Evolutionary conservation across 2,888 invertebrate species (phyloP).

Genomic region (Ganaspis brasiliensis): DNA sequence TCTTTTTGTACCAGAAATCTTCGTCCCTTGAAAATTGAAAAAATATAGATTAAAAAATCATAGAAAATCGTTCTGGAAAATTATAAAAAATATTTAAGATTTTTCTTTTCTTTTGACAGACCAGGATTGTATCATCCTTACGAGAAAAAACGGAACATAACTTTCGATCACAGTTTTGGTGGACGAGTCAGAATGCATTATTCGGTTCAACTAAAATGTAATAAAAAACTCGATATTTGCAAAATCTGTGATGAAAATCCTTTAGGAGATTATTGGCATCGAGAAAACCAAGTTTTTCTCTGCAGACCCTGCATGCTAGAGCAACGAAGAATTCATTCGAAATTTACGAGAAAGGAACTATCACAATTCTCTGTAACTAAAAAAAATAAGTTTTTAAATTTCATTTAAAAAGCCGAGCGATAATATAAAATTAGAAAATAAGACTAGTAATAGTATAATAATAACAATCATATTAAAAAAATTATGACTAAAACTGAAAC

Average conservation of each 20-base stretch:
- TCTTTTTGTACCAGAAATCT: background rate
- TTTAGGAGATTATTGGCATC: constrained; percentile 82
- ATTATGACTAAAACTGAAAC: background rate
- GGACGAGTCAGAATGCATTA: constrained; percentile 78
- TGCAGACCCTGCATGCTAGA: constrained; percentile 80
- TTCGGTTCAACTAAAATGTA: constrained; percentile 80
- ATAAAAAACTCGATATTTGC: constrained; percentile 78
- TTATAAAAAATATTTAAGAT: no score
- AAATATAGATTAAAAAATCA: no score
- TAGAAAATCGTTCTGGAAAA: no score
- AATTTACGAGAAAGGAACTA: constrained; percentile 66
- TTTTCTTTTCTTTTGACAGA: constrained; percentile 65
- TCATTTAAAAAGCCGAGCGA: background rate
- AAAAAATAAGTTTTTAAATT: constrained; percentile 35
- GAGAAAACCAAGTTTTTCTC: constrained; percentile 75
- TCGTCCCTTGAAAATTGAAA: background rate
- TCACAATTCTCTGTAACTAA: constrained; percentile 63
- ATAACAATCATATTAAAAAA: background rate
- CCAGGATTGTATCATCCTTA: constrained; percentile 69
- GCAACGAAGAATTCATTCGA: constrained; percentile 72
- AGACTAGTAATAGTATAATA: no score
- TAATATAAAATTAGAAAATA: no score
- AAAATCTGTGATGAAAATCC: constrained; percentile 78
- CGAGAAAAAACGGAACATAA: constrained; percentile 66
- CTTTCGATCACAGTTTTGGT: constrained; percentile 79